Evolutionary conservation across 2,797 vertebrate genomes (phyloP).

Genomic region (Agapornis canus): DNA sequence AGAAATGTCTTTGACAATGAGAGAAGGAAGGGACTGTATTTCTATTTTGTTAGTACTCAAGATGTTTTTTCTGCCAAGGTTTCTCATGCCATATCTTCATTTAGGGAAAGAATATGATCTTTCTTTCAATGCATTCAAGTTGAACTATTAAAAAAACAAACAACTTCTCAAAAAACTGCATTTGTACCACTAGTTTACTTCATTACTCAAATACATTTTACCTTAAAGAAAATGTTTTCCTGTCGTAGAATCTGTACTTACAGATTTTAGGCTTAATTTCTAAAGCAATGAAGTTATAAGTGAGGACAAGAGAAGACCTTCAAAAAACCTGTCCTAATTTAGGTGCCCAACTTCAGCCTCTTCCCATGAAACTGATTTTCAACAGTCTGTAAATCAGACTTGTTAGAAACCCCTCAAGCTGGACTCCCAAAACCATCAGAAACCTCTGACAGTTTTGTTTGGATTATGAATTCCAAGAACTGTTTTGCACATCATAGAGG

Average conservation of each 20-base stretch:
- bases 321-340: not conserved
- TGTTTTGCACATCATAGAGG: not conserved
- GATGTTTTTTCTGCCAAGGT: not conserved
- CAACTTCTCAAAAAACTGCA: not conserved
- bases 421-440: not conserved
- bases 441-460: not conserved
- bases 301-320: not conserved
- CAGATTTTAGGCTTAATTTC: not conserved
- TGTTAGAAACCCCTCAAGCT: not conserved
- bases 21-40: not conserved
- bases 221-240: not conserved
- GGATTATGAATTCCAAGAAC: not conserved
- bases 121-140: not conserved
- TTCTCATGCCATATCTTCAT: not conserved
- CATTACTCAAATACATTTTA: not conserved
- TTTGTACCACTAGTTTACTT: not conserved
- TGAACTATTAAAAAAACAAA: not conserved
- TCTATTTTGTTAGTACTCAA: not conserved
- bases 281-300: not conserved
- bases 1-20: not conserved
- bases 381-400: not conserved
- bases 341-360: not conserved
- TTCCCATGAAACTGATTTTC: not conserved
- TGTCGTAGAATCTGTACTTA: not conserved
- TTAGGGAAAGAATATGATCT: not conserved